These are phyloP conservation scores for Ophraella communa DNA, from an alignment of 2,888 invertebrate species.

Conservation along the genomic window DNA sequence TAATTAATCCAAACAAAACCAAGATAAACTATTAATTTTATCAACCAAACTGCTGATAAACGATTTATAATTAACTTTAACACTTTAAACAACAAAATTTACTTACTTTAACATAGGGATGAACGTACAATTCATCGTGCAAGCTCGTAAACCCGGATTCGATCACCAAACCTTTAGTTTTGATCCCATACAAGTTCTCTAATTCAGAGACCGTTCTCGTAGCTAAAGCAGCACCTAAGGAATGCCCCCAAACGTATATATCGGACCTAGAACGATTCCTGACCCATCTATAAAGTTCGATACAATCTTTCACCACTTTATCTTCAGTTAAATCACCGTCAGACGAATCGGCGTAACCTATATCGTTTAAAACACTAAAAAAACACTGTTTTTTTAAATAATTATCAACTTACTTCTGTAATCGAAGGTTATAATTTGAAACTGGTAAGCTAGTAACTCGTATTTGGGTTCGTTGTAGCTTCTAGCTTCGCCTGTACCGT, in stretches of 20 bases:
- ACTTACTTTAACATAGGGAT: slow-evolving; percentile 50
- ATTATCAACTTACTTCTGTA: slow-evolving; percentile 56
- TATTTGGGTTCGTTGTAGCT: slow-evolving; percentile 69
- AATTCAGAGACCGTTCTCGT: slow-evolving; percentile 47
- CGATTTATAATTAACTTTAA: not conserved
- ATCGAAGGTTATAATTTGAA: slow-evolving; percentile 56
- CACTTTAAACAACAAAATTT: not conserved
- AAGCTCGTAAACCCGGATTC: slow-evolving; percentile 53
- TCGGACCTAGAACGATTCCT: slow-evolving; percentile 42
- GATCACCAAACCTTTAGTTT: slow-evolving; percentile 49
- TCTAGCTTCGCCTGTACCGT: slow-evolving; percentile 56
- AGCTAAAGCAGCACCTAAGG: slow-evolving; percentile 53
- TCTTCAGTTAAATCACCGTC: slow-evolving; percentile 49
- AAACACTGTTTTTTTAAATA: too few relatives aligned
- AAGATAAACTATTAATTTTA: too few relatives aligned
- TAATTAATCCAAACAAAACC: too few relatives aligned
- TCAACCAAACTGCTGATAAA: too few relatives aligned
- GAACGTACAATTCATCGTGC: slow-evolving; percentile 49
- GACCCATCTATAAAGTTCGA: slow-evolving; percentile 53
- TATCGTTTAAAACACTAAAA: too few relatives aligned
- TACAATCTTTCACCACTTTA: slow-evolving; percentile 52
- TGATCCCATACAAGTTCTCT: slow-evolving; percentile 27
- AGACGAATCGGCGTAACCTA: slow-evolving; percentile 56
- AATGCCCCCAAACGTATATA: slow-evolving; percentile 57
- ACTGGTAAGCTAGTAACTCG: slow-evolving; percentile 68